A percentile compares a stretch with the other conserved stretches of the same genome.
phyloP scores from a whole-genome alignment of 2,888 invertebrate species.

The Oasisia sp. region DNA sequence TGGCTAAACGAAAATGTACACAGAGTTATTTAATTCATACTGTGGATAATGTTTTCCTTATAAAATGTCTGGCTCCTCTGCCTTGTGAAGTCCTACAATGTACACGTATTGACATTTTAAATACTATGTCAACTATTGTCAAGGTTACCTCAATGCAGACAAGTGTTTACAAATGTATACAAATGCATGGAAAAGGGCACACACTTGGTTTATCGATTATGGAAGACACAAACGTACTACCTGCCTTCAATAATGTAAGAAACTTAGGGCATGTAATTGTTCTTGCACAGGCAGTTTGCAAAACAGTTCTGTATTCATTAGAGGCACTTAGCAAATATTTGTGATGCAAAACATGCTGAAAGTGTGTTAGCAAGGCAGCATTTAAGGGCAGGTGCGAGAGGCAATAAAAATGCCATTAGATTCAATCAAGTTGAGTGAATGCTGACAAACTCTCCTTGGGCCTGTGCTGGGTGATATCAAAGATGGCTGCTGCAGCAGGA shows the following conservation, averaged over 20 bases:
- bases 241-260: conserved; percentile 10
- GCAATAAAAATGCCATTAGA: conserved; percentile 9
- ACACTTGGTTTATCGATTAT: neutral
- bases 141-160: neutral
- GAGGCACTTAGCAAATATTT: neutral
- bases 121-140: neutral
- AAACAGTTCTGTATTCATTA: conserved; percentile 12
- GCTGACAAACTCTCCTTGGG: neutral
- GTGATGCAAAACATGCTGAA: neutral
- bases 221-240: neutral
- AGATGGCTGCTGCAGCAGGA: neutral
- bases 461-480: neutral
- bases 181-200: neutral
- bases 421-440: conserved; percentile 6
- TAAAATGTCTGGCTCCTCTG: neutral
- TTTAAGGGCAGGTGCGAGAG: neutral
- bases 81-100: too few relatives aligned
- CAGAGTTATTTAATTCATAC: neutral
- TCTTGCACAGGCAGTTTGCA: neutral
- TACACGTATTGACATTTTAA: too few relatives aligned
- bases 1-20: neutral
- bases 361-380: neutral
- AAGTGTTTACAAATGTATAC: neutral
- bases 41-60: neutral
- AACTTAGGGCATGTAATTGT: neutral